These are phyloP conservation scores for Corydoras maculifer DNA, from an alignment of 2,113 vertebrate genomes.

Conservation along the genomic window DNA sequence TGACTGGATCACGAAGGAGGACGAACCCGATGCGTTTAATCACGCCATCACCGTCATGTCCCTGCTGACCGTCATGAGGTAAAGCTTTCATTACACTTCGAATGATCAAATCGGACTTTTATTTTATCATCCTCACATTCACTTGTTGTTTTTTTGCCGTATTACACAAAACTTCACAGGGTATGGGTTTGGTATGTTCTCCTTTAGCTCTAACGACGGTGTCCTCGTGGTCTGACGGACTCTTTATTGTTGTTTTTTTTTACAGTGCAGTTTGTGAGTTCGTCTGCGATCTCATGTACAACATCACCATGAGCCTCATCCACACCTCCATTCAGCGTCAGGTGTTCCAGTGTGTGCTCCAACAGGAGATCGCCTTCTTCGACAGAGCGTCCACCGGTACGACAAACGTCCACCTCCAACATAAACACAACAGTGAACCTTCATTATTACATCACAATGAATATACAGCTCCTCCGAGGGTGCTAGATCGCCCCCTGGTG, in stretches of 20 bases:
- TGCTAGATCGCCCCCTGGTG: not conserved
- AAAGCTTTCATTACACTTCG: not conserved
- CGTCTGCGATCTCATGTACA: constrained; percentile 65
- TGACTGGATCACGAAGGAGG: constrained; percentile 68
- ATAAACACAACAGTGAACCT: not conserved
- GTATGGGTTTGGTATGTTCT: not conserved
- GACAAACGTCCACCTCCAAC: not conserved
- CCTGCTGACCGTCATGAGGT: constrained; percentile 64
- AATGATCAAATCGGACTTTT: too few species aligned
- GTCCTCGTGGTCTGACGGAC: not conserved
- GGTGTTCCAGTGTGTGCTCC: constrained; percentile 66
- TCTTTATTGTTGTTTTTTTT: constrained; percentile 1
- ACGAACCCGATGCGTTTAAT: constrained; percentile 61
- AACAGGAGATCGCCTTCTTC: constrained; percentile 69
- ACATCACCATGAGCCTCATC: constrained; percentile 65
- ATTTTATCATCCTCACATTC: too few species aligned
- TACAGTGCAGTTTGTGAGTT: constrained; percentile 66
- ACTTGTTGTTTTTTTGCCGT: too few species aligned
- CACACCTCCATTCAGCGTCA: constrained; percentile 63
- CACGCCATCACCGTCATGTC: constrained; percentile 64
- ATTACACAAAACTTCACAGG: too few species aligned
- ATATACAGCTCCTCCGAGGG: too few species aligned
- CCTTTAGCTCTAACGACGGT: not conserved
- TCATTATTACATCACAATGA: too few species aligned
- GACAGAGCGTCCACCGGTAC: constrained; percentile 55